Percentiles rank a stretch among this genome's conserved stretches.
Conservation (phyloP, 1,140 invertebrate genomes). For the Rhysida immarginata region DNA sequence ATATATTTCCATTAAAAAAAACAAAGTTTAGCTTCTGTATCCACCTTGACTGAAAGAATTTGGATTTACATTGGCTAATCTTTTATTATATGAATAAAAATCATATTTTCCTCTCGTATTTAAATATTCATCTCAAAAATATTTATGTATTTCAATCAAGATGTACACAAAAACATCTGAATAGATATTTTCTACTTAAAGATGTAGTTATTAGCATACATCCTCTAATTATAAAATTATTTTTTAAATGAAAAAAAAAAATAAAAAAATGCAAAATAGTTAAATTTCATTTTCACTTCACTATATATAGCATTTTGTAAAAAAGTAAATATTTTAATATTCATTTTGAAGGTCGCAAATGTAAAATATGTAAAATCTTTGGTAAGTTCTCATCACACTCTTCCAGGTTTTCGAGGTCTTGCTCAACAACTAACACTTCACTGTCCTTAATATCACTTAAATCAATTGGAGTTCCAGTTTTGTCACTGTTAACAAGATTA, state of each 20-base stretch:
- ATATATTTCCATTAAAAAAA: too few species aligned
- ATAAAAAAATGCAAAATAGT: neutral
- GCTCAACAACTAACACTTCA: neutral
- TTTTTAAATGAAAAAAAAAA: neutral
- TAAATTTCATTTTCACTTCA: neutral
- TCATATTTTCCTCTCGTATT: neutral
- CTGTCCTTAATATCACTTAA: neutral
- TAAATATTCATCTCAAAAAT: neutral
- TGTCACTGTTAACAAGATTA: neutral
- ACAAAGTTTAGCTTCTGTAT: too few species aligned
- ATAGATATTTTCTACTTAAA: neutral
- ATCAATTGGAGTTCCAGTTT: neutral
- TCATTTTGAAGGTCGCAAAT: constrained; percentile 3
- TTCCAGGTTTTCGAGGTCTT: constrained; percentile 6
- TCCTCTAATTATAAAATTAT: neutral
- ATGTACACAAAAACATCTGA: neutral
- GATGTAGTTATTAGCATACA: neutral
- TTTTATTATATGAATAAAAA: too few species aligned
- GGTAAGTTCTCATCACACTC: constrained; percentile 11
- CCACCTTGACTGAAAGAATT: too few species aligned
- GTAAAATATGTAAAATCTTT: constrained; percentile 7
- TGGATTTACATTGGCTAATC: too few species aligned
- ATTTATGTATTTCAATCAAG: neutral
- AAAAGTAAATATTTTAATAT: neutral
- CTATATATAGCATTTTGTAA: neutral